phyloP scores from a whole-genome alignment of 2,888 invertebrate genomes.

The Nasonia oneida region DNA sequence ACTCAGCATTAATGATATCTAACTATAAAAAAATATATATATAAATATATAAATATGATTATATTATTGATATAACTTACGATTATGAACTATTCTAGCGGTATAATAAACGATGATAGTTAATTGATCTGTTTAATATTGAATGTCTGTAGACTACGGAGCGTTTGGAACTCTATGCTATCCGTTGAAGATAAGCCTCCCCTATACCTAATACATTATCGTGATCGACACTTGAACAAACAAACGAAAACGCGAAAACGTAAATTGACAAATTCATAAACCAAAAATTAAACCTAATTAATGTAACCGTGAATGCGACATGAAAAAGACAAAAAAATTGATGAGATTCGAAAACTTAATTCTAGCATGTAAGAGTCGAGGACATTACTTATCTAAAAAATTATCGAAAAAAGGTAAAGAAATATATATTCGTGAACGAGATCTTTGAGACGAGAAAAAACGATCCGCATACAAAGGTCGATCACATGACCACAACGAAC shows the following conservation, averaged over 20 bases:
- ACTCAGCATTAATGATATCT: slow-evolving; percentile 75
- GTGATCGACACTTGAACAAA: slow-evolving; percentile 63
- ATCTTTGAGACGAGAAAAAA: slow-evolving; percentile 61
- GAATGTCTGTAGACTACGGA: slow-evolving; percentile 79
- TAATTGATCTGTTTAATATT: slow-evolving; percentile 79
- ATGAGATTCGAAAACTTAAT: slow-evolving; percentile 28
- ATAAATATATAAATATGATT: slow-evolving; percentile 73
- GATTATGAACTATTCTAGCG: slow-evolving; percentile 78
- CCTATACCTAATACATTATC: slow-evolving; percentile 62
- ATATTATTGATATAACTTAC: slow-evolving; percentile 79
- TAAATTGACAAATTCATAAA: slow-evolving; percentile 48
- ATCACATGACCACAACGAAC: slow-evolving; percentile 54
- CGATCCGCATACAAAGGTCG: slow-evolving; percentile 55
- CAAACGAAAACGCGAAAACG: slow-evolving; percentile 61
- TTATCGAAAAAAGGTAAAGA: slow-evolving; percentile 44
- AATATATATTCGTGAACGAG: slow-evolving; percentile 53
- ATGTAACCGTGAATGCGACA: slow-evolving; percentile 48
- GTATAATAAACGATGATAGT: slow-evolving; percentile 78
- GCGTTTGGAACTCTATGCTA: slow-evolving; percentile 80
- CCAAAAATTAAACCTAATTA: not conserved
- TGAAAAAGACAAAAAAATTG: not conserved
- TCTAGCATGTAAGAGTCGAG: slow-evolving; percentile 61
- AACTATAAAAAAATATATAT: slow-evolving; percentile 65
- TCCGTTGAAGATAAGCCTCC: slow-evolving; percentile 70
- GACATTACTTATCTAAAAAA: slow-evolving; percentile 54